Conservation (phyloP, 1,140 invertebrate genomes). For the Chymomyza costata region DNA sequence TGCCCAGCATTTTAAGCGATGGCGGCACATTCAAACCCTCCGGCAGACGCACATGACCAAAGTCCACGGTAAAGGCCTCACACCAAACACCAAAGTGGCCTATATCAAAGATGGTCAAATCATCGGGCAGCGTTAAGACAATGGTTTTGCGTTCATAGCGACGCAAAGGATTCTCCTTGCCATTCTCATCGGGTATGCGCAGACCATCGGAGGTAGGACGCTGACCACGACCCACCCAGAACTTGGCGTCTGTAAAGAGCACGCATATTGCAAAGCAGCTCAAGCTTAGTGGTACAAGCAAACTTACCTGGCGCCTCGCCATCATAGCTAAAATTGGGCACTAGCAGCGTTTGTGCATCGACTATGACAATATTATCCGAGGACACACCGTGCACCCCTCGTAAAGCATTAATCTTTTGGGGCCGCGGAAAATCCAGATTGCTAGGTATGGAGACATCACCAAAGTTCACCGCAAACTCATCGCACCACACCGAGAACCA, state of each 20-base stretch:
- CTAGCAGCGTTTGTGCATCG: constrained; percentile 91
- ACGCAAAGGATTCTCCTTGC: constrained; percentile 85
- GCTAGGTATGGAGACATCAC: constrained; percentile 87
- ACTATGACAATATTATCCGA: constrained; percentile 91
- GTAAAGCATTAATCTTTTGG: constrained; percentile 84
- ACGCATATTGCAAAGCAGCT: constrained; percentile 15
- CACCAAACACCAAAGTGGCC: constrained; percentile 92
- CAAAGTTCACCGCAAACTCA: constrained; percentile 92
- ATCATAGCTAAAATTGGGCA: constrained; percentile 92
- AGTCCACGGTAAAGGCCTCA: constrained; percentile 91
- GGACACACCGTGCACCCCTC: constrained; percentile 87
- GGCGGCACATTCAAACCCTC: constrained; percentile 88
- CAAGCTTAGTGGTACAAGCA: too few species aligned
- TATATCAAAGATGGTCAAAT: constrained; percentile 88
- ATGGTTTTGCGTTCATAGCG: constrained; percentile 90
- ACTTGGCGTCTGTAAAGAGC: constrained; percentile 86
- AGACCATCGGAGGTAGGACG: constrained; percentile 87
- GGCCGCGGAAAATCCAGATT: constrained; percentile 88
- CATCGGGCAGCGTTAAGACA: constrained; percentile 88
- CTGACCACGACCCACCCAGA: constrained; percentile 89
- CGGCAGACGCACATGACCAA: constrained; percentile 89
- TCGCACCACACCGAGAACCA: constrained; percentile 95
- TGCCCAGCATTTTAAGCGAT: constrained; percentile 93
- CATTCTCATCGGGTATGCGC: constrained; percentile 91
- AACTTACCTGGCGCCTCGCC: constrained; percentile 89